These are phyloP conservation scores for Yponomeuta evonymella DNA, from an alignment of 2,888 invertebrate genomes.

Conservation along the genomic window DNA sequence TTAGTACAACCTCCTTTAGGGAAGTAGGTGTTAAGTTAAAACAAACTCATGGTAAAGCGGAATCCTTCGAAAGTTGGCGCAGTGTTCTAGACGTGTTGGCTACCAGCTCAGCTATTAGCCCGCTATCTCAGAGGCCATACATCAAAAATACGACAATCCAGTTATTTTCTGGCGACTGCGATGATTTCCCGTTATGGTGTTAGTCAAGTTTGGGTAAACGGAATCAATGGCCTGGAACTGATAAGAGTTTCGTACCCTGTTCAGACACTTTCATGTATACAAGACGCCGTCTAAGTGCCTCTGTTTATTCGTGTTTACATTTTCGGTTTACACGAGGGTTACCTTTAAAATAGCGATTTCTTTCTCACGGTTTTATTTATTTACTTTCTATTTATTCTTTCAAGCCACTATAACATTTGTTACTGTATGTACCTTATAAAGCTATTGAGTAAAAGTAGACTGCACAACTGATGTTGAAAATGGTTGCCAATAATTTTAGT, in stretches of 20 bases:
- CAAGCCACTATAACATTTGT: no score
- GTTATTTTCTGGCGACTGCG: constrained; percentile 28
- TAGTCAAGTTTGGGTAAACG: constrained; percentile 36
- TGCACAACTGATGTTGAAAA: no score
- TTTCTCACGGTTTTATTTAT: background rate
- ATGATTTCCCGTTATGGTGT: constrained; percentile 48
- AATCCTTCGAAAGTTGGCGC: background rate
- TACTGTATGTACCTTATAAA: no score
- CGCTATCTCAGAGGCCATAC: constrained; percentile 26
- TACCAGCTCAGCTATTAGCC: constrained; percentile 13
- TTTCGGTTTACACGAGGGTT: background rate
- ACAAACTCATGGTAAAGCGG: background rate
- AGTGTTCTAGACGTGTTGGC: constrained; percentile 1
- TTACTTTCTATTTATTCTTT: background rate
- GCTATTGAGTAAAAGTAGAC: no score
- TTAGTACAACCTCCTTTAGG: no score
- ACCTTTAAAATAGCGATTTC: background rate
- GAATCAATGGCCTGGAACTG: constrained; percentile 52
- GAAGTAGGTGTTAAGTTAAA: background rate
- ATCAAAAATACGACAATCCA: constrained; percentile 40
- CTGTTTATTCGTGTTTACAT: constrained; percentile 8
- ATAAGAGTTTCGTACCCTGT: constrained; percentile 44
- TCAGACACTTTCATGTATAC: constrained; percentile 35
- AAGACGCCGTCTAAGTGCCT: constrained; percentile 8
- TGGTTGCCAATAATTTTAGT: no score